These are phyloP conservation scores for Poeciliopsis paucimaculata DNA, from an alignment of 2,797 vertebrate species.

Conservation along the genomic window DNA sequence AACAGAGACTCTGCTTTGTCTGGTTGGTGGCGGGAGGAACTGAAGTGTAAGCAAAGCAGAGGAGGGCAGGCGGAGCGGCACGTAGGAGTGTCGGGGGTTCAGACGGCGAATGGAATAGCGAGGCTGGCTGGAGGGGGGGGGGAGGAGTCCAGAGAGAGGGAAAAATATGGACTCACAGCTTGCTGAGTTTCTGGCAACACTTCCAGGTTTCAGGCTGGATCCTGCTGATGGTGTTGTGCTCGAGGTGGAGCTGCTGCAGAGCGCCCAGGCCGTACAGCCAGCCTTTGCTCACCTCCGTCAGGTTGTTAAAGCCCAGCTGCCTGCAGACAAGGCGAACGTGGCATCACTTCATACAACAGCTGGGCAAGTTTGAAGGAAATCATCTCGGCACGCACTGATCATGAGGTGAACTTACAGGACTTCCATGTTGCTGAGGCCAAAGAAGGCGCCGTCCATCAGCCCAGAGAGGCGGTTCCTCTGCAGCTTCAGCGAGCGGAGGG, in stretches of 20 bases:
- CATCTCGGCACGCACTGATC: background rate
- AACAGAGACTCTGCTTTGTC: slow-evolving; percentile 57
- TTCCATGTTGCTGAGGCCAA: slow-evolving; percentile 95
- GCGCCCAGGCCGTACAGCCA: slow-evolving; percentile 96
- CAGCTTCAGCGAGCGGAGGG: slow-evolving; percentile 89
- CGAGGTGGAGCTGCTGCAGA: slow-evolving; percentile 93
- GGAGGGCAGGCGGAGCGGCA: background rate
- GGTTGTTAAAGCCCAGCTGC: slow-evolving; percentile 95
- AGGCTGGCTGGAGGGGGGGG: background rate
- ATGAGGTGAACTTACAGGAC: slow-evolving; percentile 84
- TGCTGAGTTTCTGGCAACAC: slow-evolving; percentile 95
- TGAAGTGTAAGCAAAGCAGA: background rate
- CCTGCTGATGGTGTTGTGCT: slow-evolving; percentile 92
- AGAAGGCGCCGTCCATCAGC: slow-evolving; percentile 97
- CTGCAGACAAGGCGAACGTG: slow-evolving; percentile 68
- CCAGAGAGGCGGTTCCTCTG: slow-evolving; percentile 90
- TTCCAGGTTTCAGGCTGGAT: slow-evolving; percentile 96
- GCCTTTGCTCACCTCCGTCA: slow-evolving; percentile 95
- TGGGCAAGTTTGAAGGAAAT: accelerated
- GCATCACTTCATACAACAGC: background rate
- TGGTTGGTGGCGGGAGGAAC: slow-evolving; percentile 18
- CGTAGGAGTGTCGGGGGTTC: slow-evolving; percentile 65
- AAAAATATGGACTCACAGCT: slow-evolving; percentile 89
- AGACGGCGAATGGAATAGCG: slow-evolving; percentile 57
- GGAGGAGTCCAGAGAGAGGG: background rate